phyloP scores from a whole-genome alignment of 1,140 invertebrate species.

The Drosophila littoralis region DNA sequence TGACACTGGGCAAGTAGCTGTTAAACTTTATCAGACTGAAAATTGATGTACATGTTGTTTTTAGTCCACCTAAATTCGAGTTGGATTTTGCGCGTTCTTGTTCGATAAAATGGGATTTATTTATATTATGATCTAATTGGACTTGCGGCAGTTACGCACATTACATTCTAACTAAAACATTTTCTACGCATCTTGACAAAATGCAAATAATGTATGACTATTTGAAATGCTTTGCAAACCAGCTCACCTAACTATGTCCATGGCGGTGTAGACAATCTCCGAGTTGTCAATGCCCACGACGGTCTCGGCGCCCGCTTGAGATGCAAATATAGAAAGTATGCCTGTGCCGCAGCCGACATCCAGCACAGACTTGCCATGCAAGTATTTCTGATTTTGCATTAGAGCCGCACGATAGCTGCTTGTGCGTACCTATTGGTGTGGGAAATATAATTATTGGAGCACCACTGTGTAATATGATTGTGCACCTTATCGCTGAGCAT shows the following conservation, averaged over 20 bases:
- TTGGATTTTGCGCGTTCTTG: too few species aligned
- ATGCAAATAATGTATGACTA: too few species aligned
- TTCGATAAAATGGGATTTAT: too few species aligned
- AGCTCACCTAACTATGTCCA: slow-evolving; percentile 89
- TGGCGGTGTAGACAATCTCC: slow-evolving; percentile 91
- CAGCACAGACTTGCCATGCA: slow-evolving; percentile 93
- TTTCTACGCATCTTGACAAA: too few species aligned
- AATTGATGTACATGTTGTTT: too few species aligned
- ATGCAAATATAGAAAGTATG: slow-evolving; percentile 98
- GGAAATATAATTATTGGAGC: slow-evolving; percentile 62
- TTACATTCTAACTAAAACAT: too few species aligned
- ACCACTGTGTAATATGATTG: background rate
- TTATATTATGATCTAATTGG: too few species aligned
- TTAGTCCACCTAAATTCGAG: too few species aligned
- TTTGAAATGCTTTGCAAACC: background rate
- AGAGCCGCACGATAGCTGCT: slow-evolving; percentile 97
- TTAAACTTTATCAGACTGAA: too few species aligned
- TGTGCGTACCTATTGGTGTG: slow-evolving; percentile 88
- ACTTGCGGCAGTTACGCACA: too few species aligned
- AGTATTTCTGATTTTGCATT: slow-evolving; percentile 89
- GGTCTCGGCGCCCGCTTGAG: slow-evolving; percentile 94
- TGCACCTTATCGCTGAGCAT: slow-evolving; percentile 90
- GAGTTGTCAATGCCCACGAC: slow-evolving; percentile 98
- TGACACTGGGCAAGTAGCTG: too few species aligned
- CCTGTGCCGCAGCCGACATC: slow-evolving; percentile 97